Base-by-base conservation (phyloP, 2,888 invertebrate genomes). In the Cantharis rustica region DNA sequence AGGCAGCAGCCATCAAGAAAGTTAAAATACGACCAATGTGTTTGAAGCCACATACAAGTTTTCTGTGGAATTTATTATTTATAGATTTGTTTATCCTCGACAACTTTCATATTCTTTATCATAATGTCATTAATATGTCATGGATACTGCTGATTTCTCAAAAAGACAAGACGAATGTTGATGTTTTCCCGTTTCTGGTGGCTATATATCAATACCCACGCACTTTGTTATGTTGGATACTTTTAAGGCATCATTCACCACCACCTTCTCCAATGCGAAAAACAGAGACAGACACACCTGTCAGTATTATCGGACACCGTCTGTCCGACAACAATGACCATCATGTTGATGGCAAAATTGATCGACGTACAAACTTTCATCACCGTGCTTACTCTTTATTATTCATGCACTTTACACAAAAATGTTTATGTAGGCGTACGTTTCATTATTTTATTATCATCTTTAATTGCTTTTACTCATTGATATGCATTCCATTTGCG, bases 81-180 rank as follows among this genome's bases (percentile, higher is more conserved):
- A 86, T 87, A 86, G 85, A 87, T 87, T 86, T 87, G 87, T 87
- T 87, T 87, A 87, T 87, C 84, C 83, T 82, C 83, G 84, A 83
- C 85, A 86, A 86, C 86, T 86, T 86, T 86, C 86, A 85, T 87
- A 87, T 87, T 86, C 86, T 86, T 86, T 86, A 86, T 86, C 86
- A 84, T 83, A 84, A 85, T 83, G 86, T 86, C 87, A 86, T 87
- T 87, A 87, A 87, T 86, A 86, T 87, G 86, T 87, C 87, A 86
- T 83, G 83, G 84, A 83, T 85, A 84, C 84, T 83, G 86, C 85
- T 86, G 86, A 86, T 86, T 86, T 85, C 85, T 83, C 85, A 84
- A 84, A 83, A 84, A 80, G 86, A 86, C 85, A 87, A 86, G 86
- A 87, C 85, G 86, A 87, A 87, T 86, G 86, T 84, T 86, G 87